These are phyloP conservation scores for Melierax canorus DNA, from an alignment of 2,113 vertebrate species.

Conservation along the genomic window DNA sequence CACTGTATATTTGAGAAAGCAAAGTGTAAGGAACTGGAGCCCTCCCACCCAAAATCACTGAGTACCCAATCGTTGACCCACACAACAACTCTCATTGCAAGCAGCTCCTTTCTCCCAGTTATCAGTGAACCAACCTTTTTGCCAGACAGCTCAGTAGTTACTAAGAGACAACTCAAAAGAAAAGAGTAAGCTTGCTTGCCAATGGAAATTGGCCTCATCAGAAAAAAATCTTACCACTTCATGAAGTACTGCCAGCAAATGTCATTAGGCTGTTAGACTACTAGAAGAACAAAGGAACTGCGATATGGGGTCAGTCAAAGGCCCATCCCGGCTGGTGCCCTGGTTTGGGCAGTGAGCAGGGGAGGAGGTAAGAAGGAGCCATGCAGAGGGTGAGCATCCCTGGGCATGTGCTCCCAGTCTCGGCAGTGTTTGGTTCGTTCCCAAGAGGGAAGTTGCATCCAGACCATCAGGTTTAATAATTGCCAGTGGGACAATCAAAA, in stretches of 20 bases:
- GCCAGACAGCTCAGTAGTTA: neutral
- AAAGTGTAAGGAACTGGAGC: neutral
- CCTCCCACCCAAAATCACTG: neutral
- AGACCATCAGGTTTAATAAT: neutral
- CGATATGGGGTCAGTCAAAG: neutral
- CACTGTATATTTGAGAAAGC: neutral
- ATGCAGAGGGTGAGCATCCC: neutral
- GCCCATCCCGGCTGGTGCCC: neutral
- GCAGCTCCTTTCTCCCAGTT: neutral
- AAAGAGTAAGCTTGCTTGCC: neutral
- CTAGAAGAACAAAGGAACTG: neutral
- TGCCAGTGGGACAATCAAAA: neutral
- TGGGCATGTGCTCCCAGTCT: fast-evolving
- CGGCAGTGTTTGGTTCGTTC: neutral
- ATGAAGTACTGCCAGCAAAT: neutral
- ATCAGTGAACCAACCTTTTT: neutral
- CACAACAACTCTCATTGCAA: neutral
- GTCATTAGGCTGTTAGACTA: neutral
- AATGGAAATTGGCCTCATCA: neutral
- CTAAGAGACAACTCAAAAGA: neutral
- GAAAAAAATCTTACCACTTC: neutral
- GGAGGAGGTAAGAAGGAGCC: neutral
- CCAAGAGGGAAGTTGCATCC: neutral
- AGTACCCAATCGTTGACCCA: neutral
- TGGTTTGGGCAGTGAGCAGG: neutral